These are phyloP conservation scores for Tachycineta bicolor DNA, from an alignment of 2,113 vertebrate genomes.

Conservation along the genomic window DNA sequence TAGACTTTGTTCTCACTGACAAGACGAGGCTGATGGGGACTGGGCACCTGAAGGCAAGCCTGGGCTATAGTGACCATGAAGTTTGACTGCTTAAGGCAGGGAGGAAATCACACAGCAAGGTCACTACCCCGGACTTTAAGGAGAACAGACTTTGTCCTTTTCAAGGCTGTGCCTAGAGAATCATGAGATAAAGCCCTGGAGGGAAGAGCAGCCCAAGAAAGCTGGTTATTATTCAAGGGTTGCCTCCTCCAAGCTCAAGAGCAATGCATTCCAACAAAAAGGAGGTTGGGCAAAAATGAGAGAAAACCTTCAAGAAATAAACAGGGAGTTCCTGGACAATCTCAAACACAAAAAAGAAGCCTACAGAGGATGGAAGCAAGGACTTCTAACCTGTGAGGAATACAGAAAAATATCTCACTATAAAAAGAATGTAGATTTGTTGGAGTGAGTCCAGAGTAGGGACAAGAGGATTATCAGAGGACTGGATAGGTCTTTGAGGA, in stretches of 20 bases:
- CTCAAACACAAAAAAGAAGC: neutral
- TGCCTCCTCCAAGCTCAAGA: neutral
- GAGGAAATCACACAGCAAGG: neutral
- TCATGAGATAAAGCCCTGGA: neutral
- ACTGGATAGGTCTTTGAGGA: neutral
- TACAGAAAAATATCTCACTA: neutral
- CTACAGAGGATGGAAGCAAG: neutral
- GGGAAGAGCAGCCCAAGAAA: neutral
- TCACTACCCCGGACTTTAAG: neutral
- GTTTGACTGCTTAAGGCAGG: neutral
- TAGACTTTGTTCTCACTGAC: neutral
- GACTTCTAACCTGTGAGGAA: neutral
- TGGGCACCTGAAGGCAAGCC: neutral
- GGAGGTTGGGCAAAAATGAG: neutral
- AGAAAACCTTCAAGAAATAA: neutral
- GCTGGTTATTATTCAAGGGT: neutral
- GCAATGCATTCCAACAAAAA: neutral
- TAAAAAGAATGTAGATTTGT: rapidly evolving
- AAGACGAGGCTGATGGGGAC: neutral
- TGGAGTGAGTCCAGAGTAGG: neutral
- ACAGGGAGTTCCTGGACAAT: neutral
- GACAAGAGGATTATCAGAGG: neutral
- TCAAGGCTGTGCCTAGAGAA: neutral
- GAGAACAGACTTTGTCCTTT: neutral
- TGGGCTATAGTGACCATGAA: neutral